These are phyloP conservation scores for Amblyjoppa fuscipennis DNA, from an alignment of 2,888 invertebrate species.

Conservation along the genomic window DNA sequence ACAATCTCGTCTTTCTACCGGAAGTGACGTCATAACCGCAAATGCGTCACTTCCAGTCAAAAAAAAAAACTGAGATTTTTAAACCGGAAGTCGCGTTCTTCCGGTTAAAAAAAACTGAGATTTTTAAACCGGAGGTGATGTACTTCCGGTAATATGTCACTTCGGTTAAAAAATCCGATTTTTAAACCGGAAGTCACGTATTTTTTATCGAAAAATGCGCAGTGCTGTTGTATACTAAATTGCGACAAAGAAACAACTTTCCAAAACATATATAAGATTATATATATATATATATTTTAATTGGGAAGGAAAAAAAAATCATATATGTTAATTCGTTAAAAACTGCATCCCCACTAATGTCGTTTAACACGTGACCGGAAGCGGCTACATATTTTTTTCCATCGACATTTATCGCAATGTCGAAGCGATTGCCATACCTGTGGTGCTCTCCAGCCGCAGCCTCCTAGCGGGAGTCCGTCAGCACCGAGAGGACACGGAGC, in stretches of 20 bases:
- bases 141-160: too few relatives aligned
- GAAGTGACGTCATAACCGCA: too few relatives aligned
- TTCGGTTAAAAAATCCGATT: too few relatives aligned
- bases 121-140: too few relatives aligned
- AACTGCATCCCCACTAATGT: not conserved
- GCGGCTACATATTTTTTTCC: not conserved
- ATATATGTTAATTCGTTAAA: not conserved
- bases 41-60: too few relatives aligned
- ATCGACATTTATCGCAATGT: not conserved
- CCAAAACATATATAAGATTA: not conserved
- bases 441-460: conserved; percentile 97
- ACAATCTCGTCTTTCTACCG: too few relatives aligned
- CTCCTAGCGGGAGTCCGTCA: conserved; percentile 97
- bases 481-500: conserved; percentile 99
- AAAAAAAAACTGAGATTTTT: too few relatives aligned
- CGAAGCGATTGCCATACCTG: conserved; percentile 87
- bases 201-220: not conserved
- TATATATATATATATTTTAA: not conserved
- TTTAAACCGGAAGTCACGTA: not conserved
- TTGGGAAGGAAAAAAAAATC: not conserved
- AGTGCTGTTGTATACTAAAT: not conserved
- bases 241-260: not conserved
- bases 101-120: too few relatives aligned
- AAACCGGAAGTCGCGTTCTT: too few relatives aligned
- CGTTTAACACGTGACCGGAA: not conserved